A percentile compares a stretch with the other conserved stretches of the same genome.
Evolutionary conservation across 1,140 invertebrate species (phyloP).

Genomic region (Drosophila pallidifrons): DNA sequence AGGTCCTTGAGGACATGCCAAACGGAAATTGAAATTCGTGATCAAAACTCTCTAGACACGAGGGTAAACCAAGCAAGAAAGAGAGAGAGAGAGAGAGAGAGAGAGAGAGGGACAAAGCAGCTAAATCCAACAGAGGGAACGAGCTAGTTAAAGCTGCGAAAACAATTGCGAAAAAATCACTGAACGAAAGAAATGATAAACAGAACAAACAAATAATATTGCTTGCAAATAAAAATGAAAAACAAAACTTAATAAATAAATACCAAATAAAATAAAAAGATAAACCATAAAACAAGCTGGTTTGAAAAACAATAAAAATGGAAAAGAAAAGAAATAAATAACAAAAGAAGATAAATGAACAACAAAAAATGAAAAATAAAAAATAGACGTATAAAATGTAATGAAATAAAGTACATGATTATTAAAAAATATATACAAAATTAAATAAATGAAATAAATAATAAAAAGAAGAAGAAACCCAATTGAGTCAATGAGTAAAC

Average conservation of each 20-base stretch:
- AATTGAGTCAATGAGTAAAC: too few species aligned
- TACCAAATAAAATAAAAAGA: too few species aligned
- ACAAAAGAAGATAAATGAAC: too few species aligned
- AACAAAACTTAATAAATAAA: neutral
- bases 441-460: too few species aligned
- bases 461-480: too few species aligned
- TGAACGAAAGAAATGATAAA: neutral
- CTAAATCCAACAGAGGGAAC: neutral
- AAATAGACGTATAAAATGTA: too few species aligned
- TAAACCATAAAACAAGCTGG: too few species aligned
- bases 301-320: too few species aligned
- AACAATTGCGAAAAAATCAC: neutral
- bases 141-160: slow-evolving; percentile 4
- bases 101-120: neutral
- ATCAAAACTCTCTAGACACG: slow-evolving; percentile 22
- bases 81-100: neutral
- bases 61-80: neutral
- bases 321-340: too few species aligned
- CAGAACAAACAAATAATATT: neutral
- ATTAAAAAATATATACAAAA: too few species aligned
- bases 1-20: slow-evolving; percentile 71
- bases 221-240: neutral
- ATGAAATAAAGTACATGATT: too few species aligned
- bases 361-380: too few species aligned
- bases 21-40: slow-evolving; percentile 70